A percentile compares a stretch with the other conserved stretches of the same genome.
phyloP scores from a whole-genome alignment of 1,140 invertebrate genomes.

The Drosophila tsacasi region DNA sequence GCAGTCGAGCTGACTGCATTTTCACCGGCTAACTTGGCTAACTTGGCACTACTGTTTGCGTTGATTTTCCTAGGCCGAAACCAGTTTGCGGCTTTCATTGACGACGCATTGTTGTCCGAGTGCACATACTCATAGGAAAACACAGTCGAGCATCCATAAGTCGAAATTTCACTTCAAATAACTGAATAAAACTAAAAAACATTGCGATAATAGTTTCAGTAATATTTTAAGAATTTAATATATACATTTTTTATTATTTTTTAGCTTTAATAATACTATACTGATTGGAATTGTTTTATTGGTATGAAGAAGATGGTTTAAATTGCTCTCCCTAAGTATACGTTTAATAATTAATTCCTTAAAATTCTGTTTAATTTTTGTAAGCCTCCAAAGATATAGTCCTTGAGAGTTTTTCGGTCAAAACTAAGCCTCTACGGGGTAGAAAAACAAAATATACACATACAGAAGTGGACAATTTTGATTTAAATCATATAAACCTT shows the following conservation, averaged over 20 bases:
- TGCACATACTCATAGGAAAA: conserved; percentile 23
- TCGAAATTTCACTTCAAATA: not conserved
- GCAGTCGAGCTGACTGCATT: conserved; percentile 34
- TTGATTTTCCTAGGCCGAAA: conserved; percentile 42
- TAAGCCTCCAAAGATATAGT: too few species aligned
- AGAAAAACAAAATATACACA: not conserved
- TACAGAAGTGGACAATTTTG: not conserved
- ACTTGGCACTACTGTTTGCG: conserved; percentile 40
- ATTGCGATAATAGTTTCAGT: not conserved
- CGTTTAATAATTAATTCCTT: not conserved
- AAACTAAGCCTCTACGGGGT: not conserved
- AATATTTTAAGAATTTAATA: not conserved
- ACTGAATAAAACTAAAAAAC: not conserved
- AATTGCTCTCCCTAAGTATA: not conserved
- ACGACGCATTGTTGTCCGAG: conserved; percentile 51
- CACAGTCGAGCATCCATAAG: conserved; percentile 9
- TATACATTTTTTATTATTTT: not conserved
- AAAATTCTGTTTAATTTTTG: not conserved
- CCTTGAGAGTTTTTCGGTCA: not conserved
- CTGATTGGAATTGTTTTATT: not conserved
- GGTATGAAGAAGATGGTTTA: not conserved
- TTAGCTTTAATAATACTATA: not conserved
- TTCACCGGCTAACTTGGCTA: conserved; percentile 23
- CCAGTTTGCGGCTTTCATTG: conserved; percentile 66
- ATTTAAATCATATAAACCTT: too few species aligned